Evolutionary conservation across 53 echinoderm and acorn worm genomes (phyloP).

Genomic region (Glandiceps talaboti): DNA sequence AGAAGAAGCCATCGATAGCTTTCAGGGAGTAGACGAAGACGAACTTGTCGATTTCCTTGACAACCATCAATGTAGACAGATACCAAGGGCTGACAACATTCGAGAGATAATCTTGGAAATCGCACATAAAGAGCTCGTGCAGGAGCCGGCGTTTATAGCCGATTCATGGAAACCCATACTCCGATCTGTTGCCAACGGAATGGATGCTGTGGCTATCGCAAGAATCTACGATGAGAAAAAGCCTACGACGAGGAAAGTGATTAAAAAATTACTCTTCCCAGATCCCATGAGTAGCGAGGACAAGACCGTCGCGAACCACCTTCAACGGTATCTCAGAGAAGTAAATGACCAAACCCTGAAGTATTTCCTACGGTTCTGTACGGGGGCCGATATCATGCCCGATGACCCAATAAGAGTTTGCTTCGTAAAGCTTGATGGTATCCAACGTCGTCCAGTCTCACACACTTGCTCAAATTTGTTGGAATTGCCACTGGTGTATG

Average conservation of each 20-base stretch:
- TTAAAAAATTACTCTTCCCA: conserved; percentile 9
- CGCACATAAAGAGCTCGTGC: conserved; percentile 11
- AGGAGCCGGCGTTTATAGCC: conserved; percentile 1
- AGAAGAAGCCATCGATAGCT: not conserved
- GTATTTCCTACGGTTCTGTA: not conserved
- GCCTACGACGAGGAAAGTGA: conserved; percentile 8
- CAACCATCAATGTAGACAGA: not conserved
- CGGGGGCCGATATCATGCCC: not conserved
- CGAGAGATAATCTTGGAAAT: not conserved
- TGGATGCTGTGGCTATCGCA: not conserved
- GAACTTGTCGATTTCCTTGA: not conserved
- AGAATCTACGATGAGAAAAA: not conserved
- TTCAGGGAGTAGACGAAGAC: not conserved
- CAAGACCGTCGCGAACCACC: not conserved
- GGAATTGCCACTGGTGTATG: too few species aligned
- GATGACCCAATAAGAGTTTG: not conserved
- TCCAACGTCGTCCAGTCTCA: not conserved
- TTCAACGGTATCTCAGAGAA: not conserved
- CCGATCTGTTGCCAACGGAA: not conserved
- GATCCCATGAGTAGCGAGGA: conserved; percentile 7
- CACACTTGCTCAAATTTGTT: too few species aligned
- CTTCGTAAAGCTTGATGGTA: not conserved
- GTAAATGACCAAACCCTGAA: not conserved
- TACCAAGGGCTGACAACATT: not conserved
- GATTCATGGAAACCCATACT: not conserved